These are phyloP conservation scores for Perdita meconis DNA, from an alignment of 2,888 invertebrate species.

Conservation along the genomic window DNA sequence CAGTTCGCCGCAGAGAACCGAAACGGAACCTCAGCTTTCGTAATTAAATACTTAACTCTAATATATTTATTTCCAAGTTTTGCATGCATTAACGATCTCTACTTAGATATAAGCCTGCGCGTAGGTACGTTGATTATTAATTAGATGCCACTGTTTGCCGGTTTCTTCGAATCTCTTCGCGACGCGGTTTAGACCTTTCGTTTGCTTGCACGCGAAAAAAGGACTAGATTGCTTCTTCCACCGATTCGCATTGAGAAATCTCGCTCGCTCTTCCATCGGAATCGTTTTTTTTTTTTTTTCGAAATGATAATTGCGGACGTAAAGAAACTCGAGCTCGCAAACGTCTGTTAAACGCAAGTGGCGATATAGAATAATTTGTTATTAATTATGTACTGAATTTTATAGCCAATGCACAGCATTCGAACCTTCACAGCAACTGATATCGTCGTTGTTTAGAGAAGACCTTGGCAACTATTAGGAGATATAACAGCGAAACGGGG, in stretches of 20 bases:
- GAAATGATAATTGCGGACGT: background rate
- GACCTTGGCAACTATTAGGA: slow-evolving; percentile 34
- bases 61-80: slow-evolving; percentile 49
- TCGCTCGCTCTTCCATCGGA: no score
- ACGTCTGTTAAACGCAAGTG: background rate
- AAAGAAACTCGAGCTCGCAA: background rate
- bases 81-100: slow-evolving; percentile 65
- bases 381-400: slow-evolving; percentile 8
- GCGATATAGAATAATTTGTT: background rate
- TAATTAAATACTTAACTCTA: slow-evolving; percentile 48
- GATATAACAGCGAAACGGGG: slow-evolving; percentile 30
- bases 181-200: slow-evolving; percentile 18
- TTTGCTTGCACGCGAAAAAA: slow-evolving; percentile 26
- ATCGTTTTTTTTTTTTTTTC: background rate
- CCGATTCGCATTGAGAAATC: no score
- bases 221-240: no score
- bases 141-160: slow-evolving; percentile 43
- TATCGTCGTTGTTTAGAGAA: slow-evolving; percentile 35
- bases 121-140: slow-evolving; percentile 59
- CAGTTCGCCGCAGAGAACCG: slow-evolving; percentile 25
- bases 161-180: slow-evolving; percentile 33
- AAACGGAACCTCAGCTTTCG: slow-evolving; percentile 43
- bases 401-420: slow-evolving; percentile 15
- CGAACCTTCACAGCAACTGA: slow-evolving; percentile 19
- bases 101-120: slow-evolving; percentile 60